phyloP scores from a whole-genome alignment of 2,797 vertebrate genomes.

The Megalops cyprinoides region DNA sequence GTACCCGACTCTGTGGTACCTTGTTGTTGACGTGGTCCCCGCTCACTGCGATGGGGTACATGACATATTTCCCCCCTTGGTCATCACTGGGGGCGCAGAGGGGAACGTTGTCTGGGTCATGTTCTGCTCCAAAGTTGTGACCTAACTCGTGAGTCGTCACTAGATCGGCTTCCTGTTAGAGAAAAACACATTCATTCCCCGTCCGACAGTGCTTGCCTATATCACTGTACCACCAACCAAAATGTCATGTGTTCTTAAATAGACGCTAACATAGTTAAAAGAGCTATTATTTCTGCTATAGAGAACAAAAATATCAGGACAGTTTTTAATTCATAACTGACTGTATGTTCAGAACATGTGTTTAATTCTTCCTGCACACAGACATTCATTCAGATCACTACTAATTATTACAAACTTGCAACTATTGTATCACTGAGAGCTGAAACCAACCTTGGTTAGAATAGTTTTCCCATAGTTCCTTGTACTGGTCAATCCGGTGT shows the following conservation, averaged over 20 bases:
- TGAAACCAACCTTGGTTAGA: conserved; percentile 87
- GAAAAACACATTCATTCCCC: neutral
- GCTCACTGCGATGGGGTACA: conserved; percentile 98
- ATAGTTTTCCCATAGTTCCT: conserved; percentile 99
- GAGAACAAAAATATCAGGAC: no score
- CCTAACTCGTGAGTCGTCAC: conserved; percentile 97
- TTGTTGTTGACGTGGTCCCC: conserved; percentile 96
- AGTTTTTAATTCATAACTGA: no score
- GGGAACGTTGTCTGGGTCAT: conserved; percentile 89
- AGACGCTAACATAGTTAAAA: no score
- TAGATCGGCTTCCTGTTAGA: conserved; percentile 89
- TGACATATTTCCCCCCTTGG: conserved; percentile 91
- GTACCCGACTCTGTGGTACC: conserved; percentile 73
- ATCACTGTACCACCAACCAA: no score
- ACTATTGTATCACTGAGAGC: neutral
- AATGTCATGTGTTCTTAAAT: no score
- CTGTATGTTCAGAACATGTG: no score
- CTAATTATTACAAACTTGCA: no score
- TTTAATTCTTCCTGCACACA: no score
- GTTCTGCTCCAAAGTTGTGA: conserved; percentile 97
- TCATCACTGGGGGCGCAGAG: conserved; percentile 91
- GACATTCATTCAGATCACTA: no score
- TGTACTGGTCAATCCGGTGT: conserved; percentile 97
- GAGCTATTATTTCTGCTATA: no score
- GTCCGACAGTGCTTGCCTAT: no score